Percentiles rank a stretch among this genome's conserved stretches.
Evolutionary conservation across 1,140 invertebrate species (phyloP).

Genomic region (Drosophila kikkawai): DNA sequence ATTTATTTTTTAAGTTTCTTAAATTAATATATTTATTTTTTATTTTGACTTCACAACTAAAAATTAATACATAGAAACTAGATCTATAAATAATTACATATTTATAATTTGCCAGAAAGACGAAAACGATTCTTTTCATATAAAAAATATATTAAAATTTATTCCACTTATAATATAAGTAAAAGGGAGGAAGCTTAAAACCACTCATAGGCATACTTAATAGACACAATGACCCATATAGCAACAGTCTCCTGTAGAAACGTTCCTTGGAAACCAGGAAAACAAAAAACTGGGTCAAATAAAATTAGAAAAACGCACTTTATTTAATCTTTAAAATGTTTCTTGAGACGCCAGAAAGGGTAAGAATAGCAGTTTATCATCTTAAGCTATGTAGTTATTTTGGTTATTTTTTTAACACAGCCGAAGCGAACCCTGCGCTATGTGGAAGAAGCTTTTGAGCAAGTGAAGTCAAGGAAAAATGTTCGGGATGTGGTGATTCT

Average conservation of each 20-base stretch:
- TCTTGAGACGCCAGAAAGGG: conserved; percentile 37
- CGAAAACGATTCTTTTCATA: too few relatives aligned
- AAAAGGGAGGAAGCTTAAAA: too few relatives aligned
- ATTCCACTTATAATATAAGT: too few relatives aligned
- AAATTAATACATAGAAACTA: too few relatives aligned
- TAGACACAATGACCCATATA: conserved; percentile 52
- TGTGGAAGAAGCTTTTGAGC: conserved; percentile 68
- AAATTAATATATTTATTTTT: neutral
- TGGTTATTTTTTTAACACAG: conserved; percentile 9
- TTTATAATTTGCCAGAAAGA: too few relatives aligned
- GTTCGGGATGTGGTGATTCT: conserved; percentile 71
- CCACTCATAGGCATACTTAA: neutral
- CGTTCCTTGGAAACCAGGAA: conserved; percentile 33
- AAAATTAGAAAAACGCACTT: neutral
- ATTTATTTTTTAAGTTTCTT: neutral
- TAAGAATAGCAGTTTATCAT: conserved; percentile 6
- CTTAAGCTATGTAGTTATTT: neutral
- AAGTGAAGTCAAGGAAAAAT: conserved; percentile 64
- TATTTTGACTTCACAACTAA: neutral
- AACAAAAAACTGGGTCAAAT: conserved; percentile 8
- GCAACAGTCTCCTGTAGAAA: conserved; percentile 5
- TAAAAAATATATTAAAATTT: too few relatives aligned
- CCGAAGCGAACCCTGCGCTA: conserved; percentile 60
- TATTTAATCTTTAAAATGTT: conserved; percentile 38
- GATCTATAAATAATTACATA: too few relatives aligned